Evolutionary conservation across 2,113 vertebrate genomes (phyloP), one percentile per base, ranked within the genome.

Genomic region (Antennarius striatus): DNA sequence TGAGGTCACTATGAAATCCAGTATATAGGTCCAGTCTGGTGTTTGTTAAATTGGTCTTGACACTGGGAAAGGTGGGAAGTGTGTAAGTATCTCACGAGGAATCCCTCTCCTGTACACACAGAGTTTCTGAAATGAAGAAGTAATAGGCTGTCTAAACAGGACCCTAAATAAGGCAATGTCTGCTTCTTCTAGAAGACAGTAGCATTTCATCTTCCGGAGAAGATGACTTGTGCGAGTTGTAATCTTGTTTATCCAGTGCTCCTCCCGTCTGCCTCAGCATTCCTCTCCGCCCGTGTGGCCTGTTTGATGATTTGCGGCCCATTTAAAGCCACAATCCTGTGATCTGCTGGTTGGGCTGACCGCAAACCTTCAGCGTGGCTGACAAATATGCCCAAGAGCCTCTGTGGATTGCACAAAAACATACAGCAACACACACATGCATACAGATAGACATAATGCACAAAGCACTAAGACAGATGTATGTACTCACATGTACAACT

Each of bases 231-330:
- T 75, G 59, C 15, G 51, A 61, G 57, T 56, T 72, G 49, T 85
- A 76, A 79, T 82, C 58, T 73, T 82, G 75, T 82, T 82, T 77
- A 79, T 83, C 51, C 73, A 69, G 59, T 43, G 16, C 68, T 54
- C 74, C 67, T 69, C 71, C 62, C 6, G 45, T 79, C 80, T 79
- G 68, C 77, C 68, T 16, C 48, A 53, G 57, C 79, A 75, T 86
- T 86, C 75, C 72, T 79, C 64, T 73, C 52, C 51, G 63, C 75
- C 70, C 17, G 62, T 83, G 83, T 84, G 79, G 81, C 77, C 77
- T 72, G 63, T 81, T 81, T 71, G 84, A 84, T 74, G 86, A 88
- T 84, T 84, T 88, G 87, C 17, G 78, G 81, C 65, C 63, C 82
- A 81, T 84, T 83, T 73, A 61, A 81, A 82, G 66, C 88, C 87